phyloP scores from a whole-genome alignment of 1,140 invertebrate genomes.

The Temnothorax nylanderi region DNA sequence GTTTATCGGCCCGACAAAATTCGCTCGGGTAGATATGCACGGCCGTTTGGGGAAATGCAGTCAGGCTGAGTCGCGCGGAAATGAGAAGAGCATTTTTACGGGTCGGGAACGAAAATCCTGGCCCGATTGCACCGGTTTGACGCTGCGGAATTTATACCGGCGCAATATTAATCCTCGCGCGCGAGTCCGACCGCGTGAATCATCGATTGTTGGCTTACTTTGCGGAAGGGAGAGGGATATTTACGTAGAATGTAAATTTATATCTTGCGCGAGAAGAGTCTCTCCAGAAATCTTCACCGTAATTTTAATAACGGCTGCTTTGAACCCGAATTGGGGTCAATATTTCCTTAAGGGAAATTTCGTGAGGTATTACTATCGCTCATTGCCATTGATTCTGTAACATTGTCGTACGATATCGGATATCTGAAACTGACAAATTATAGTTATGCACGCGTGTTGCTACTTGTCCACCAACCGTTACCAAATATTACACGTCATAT shows the following conservation, averaged over 20 bases:
- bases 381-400: neutral
- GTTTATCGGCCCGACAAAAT: constrained; percentile 34
- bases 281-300: neutral
- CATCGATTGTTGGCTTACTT: neutral
- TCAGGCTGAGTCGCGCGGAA: no score
- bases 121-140: neutral
- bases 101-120: neutral
- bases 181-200: neutral
- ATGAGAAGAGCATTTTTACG: neutral
- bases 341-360: constrained; percentile 11
- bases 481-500: constrained; percentile 41
- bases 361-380: neutral
- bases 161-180: constrained; percentile 14
- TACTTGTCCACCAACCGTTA: neutral
- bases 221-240: neutral
- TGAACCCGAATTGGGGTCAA: neutral
- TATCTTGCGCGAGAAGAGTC: neutral
- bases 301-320: constrained; percentile 13
- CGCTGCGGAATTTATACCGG: neutral
- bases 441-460: neutral
- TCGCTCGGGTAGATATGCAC: neutral
- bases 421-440: neutral
- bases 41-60: constrained; percentile 7
- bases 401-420: neutral
- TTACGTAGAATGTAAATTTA: neutral